Percentiles rank a stretch among this genome's conserved stretches.
phyloP scores from a whole-genome alignment of 2,888 invertebrate species.

The Antitype chi region DNA sequence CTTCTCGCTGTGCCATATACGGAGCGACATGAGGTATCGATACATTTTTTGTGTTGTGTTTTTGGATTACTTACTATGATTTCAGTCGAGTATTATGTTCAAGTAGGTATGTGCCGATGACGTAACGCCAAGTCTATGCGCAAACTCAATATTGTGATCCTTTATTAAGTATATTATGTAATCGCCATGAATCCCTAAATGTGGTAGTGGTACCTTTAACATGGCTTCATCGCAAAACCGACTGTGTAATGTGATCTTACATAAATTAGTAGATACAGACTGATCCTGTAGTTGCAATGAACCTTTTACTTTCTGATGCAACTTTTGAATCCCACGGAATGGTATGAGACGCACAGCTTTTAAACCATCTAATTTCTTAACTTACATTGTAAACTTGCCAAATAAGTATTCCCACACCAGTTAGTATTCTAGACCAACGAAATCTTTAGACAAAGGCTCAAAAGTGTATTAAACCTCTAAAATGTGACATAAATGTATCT shows the following conservation, averaged over 20 bases:
- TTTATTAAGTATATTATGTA: not conserved
- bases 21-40: slow-evolving; percentile 88
- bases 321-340: not conserved
- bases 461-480: slow-evolving; percentile 1
- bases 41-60: slow-evolving; percentile 14
- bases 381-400: not conserved
- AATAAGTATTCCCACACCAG: slow-evolving; percentile 13
- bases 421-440: not conserved
- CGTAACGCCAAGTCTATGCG: not conserved
- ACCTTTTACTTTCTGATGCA: slow-evolving; percentile 4
- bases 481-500: slow-evolving; percentile 18
- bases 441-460: slow-evolving; percentile 1
- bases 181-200: slow-evolving; percentile 20
- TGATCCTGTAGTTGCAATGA: not conserved
- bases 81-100: slow-evolving; percentile 2
- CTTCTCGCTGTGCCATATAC: slow-evolving; percentile 93
- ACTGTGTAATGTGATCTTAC: not conserved
- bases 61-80: not conserved
- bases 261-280: not conserved
- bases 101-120: not conserved
- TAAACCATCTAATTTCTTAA: not conserved
- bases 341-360: not conserved
- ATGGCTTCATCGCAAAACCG: slow-evolving; percentile 23
- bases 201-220: not conserved
- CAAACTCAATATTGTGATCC: not conserved